Evolutionary conservation across 2,888 invertebrate genomes (phyloP), one percentile per base, ranked within the genome.

Genomic region (Fabriciana adippe): DNA sequence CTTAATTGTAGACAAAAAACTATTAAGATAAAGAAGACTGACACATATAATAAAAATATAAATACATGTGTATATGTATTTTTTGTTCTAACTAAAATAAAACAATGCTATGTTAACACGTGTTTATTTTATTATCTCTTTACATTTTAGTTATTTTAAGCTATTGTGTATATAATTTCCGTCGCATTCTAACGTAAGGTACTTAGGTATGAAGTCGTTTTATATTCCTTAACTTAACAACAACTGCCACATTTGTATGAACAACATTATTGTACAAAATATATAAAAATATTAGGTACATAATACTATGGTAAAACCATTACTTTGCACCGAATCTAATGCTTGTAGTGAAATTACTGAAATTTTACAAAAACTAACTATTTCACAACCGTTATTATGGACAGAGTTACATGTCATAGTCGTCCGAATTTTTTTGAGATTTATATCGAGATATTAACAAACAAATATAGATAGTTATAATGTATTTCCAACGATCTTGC

Each of bases 131-230:
- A 41, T 41, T 41, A 81, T 81, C 83, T 86, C 87, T 89, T 86
- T 89, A 89, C 89, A 89, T 85, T 86, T 85, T 83, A 85, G 81
- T 84, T 84, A 80, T 80, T 83, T 83, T 81, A 85, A 82, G 66
- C 82, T 83, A 82, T 76, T 81, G 79, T 80, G 82, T 54, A 70
- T 83, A 82, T 81, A 80, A 78, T 67, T 67, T 67, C 63, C 60
- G 53, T 69, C 67, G 64, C 55, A 62, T 60, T 56, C 48, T 77
- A 79, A 80, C 77, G 82, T 79, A 79, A 75, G 78, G 70, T 73
- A 75, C 74, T 74, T 73, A 68, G 67, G 71, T 71, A 62, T 70
- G 60, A 69, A 69, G 66, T 66, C 62, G 55, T 61, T 51, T 64
- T 68, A 65, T 47, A 57, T 64, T 59, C 61, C 67, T 53, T 64